Evolutionary conservation across 2,888 invertebrate genomes (phyloP), one percentile per base, ranked within the genome.

Genomic region (Mesochorus sp.): DNA sequence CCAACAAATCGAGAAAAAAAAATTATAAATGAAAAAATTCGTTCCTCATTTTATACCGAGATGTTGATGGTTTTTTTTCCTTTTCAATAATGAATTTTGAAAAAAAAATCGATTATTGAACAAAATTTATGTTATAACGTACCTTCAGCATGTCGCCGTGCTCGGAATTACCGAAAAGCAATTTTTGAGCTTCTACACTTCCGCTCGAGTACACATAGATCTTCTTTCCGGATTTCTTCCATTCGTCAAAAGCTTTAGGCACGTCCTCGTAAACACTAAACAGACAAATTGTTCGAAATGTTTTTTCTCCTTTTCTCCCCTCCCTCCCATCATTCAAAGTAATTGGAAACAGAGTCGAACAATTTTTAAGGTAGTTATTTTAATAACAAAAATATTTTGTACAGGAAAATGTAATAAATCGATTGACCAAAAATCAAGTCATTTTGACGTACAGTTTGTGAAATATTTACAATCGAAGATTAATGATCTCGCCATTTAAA

Each of bases 181-280:
- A 92, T 88, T 97, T 96, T 90, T 99, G 99, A 10, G 98, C 96
- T 85, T 96, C 95, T 0, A 97, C 94, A 68, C 97, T 97, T 53
- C 98, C 98, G 24, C 98, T 98, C 0, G 98, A 98, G 91, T 97
- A 99, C 78, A 98, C 95, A 88, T 95, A 97, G 57, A 98, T 92
- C 80, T 93, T 94, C 34, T 94, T 93, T 24, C 95, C 95, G 10
- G 92, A 91, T 2, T 94, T 92, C 1, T 93, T 93, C 95, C 98
- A 96, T 75, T 93, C 91, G 86, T 95, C 93, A 53, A 99, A 92
- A 0, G 95, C 95, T 12, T 93, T 92, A 0, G 94, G 93, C 0
- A 98, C 98, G 91, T 99, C 99, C 6, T 95, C 94, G 89, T 95
- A 99, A 26, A 99, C 93, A 90, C 98, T 98, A 91, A 57, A 93